A percentile compares a stretch with the other conserved stretches of the same genome.
These are phyloP conservation scores for Ciona savignyi DNA, from an alignment of 23 tunicate genomes.

Conservation along the genomic window DNA sequence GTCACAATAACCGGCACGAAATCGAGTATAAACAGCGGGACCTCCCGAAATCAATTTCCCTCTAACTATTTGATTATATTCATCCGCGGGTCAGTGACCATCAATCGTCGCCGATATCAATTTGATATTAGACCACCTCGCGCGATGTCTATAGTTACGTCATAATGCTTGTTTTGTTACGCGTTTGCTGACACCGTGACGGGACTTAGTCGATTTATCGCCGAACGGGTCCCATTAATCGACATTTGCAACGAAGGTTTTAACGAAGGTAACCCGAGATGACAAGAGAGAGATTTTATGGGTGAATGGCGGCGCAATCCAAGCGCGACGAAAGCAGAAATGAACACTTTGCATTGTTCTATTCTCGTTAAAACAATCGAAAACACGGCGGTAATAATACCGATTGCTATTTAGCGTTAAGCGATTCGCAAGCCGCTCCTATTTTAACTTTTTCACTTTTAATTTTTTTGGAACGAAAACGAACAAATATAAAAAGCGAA, in stretches of 20 bases:
- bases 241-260: background rate
- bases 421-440: background rate
- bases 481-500: too few species aligned
- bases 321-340: conserved; percentile 13
- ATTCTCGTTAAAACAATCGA: background rate
- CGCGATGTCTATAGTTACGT: background rate
- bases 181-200: conserved; percentile 1
- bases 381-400: background rate
- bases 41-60: too few species aligned
- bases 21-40: too few species aligned
- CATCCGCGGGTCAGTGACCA: too few species aligned
- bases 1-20: too few species aligned
- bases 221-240: background rate
- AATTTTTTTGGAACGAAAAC: too few species aligned
- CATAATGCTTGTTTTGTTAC: background rate
- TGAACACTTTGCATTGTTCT: background rate
- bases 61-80: too few species aligned
- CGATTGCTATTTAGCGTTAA: background rate
- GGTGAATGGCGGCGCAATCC: background rate
- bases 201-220: background rate
- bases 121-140: background rate
- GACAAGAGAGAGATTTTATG: conserved; percentile 10
- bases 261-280: conserved; percentile 4
- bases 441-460: background rate
- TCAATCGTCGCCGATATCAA: too few species aligned